Evolutionary conservation across 2,797 vertebrate genomes (phyloP).

Genomic region (Peromyscus aztecus): DNA sequence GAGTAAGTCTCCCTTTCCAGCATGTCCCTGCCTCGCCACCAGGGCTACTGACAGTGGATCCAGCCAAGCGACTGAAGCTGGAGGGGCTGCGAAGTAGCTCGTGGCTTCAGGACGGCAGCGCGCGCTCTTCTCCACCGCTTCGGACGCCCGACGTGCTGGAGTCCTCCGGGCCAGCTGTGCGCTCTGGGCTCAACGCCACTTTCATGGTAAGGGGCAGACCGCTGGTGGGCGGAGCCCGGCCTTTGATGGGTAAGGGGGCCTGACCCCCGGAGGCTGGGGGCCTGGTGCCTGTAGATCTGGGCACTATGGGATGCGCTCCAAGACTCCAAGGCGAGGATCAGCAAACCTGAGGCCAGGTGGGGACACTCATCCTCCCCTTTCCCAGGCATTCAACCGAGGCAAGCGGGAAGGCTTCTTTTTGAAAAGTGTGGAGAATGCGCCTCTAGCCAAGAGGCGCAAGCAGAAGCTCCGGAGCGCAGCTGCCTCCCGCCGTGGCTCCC

Average conservation of each 20-base stretch:
- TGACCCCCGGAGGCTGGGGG: neutral
- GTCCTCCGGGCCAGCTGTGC: constrained; percentile 94
- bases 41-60: constrained; percentile 95
- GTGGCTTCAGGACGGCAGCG: constrained; percentile 94
- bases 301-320: neutral
- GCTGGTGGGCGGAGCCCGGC: neutral
- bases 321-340: neutral
- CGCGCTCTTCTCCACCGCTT: constrained; percentile 94
- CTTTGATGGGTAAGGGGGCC: neutral
- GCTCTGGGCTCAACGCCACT: constrained; percentile 95
- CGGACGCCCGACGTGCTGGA: constrained; percentile 95
- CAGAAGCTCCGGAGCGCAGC: constrained; percentile 95
- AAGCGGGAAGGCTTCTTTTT: constrained; percentile 96
- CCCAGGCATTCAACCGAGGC: constrained; percentile 94
- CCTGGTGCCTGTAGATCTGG: neutral
- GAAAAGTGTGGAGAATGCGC: constrained; percentile 96
- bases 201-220: constrained; percentile 90
- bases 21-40: neutral
- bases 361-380: neutral
- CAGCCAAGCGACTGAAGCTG: constrained; percentile 93
- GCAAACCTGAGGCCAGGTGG: accelerated
- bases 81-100: constrained; percentile 93
- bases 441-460: constrained; percentile 94
- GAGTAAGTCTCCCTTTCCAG: neutral
- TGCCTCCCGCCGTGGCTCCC: constrained; percentile 91